Conservation (phyloP, 92 coral and sea anemone genomes). For the Hydrozoanthus gracilis region DNA sequence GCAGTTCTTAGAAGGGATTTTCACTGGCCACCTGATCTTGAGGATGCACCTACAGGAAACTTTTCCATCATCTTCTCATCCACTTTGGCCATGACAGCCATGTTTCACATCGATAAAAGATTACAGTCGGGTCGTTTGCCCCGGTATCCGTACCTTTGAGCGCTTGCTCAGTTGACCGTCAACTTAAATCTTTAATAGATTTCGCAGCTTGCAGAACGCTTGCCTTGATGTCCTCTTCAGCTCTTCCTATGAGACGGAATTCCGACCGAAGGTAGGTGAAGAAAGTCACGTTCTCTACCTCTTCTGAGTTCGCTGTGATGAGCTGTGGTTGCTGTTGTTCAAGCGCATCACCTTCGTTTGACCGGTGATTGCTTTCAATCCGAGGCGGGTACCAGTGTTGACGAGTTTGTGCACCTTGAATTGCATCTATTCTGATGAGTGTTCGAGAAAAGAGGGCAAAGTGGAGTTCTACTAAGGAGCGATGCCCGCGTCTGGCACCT, state of each 20-base stretch:
- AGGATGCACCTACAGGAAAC: not conserved
- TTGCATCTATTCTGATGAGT: not conserved
- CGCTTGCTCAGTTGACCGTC: not conserved
- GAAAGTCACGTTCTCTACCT: not conserved
- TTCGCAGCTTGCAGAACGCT: no score
- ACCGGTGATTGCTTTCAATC: not conserved
- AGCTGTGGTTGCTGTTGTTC: not conserved
- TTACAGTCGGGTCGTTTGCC: no score
- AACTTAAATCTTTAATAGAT: no score
- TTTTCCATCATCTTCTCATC: not conserved
- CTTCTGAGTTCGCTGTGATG: not conserved
- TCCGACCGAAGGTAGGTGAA: no score
- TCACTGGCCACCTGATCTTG: no score
- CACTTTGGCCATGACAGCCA: not conserved
- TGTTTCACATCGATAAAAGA: no score
- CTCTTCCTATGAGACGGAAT: not conserved
- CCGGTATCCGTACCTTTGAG: not conserved
- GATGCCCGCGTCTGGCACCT: constrained; percentile 26
- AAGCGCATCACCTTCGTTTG: not conserved
- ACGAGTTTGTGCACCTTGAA: not conserved
- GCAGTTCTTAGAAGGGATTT: not conserved
- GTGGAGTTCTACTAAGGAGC: constrained; percentile 1
- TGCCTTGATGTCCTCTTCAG: not conserved
- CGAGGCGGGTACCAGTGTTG: no score
- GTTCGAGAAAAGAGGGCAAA: not conserved